Conservation (phyloP, 2,797 vertebrate genomes). For the Liparis tanakae region DNA sequence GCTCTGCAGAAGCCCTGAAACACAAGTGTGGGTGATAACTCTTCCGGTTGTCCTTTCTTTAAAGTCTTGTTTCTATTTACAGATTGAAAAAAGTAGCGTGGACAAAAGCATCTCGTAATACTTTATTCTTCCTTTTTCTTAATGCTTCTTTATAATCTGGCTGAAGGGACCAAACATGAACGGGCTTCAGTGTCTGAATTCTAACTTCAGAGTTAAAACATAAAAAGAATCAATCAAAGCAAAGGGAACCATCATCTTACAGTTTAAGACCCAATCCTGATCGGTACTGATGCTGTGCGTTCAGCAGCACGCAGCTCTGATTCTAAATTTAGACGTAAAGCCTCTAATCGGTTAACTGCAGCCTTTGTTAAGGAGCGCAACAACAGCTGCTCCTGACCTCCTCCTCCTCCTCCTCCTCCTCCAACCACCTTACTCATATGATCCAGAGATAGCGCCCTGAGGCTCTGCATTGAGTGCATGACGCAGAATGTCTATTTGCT, state of each 20-base stretch:
- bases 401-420: constrained; percentile 4
- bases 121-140: too few relatives aligned
- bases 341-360: constrained; percentile 64
- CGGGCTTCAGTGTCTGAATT: background rate
- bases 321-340: constrained; percentile 69
- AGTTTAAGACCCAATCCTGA: background rate
- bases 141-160: too few relatives aligned
- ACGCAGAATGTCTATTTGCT: background rate
- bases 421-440: background rate
- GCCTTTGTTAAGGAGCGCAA: constrained; percentile 39
- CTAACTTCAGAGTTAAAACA: background rate
- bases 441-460: background rate
- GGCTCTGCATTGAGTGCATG: background rate
- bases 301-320: constrained; percentile 2
- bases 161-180: too few relatives aligned
- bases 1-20: background rate
- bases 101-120: too few relatives aligned
- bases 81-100: too few relatives aligned
- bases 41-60: too few relatives aligned
- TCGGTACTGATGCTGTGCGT: background rate
- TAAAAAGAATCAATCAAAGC: background rate
- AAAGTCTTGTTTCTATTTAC: too few relatives aligned
- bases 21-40: background rate
- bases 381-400: constrained; percentile 51
- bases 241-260: background rate